These are phyloP conservation scores for Numenius phaeopus DNA, from an alignment of 2,797 vertebrate species.

Conservation along the genomic window DNA sequence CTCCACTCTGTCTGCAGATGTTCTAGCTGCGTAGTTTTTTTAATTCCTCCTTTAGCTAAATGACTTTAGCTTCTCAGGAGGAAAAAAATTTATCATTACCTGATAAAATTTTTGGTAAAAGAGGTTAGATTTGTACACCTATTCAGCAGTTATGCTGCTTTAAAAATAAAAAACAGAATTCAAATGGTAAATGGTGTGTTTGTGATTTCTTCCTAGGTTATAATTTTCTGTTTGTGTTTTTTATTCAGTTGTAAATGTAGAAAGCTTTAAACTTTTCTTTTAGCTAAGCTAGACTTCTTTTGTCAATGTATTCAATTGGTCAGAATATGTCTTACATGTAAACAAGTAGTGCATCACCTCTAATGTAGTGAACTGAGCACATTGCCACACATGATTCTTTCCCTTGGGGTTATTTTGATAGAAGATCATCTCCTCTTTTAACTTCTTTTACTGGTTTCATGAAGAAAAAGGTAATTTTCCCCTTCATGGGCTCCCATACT, in stretches of 20 bases:
- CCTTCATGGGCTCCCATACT: not conserved
- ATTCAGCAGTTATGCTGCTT: not conserved
- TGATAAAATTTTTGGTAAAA: not conserved
- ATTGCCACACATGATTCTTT: not conserved
- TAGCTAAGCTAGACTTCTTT: not conserved
- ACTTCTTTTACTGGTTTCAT: not conserved
- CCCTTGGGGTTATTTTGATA: not conserved
- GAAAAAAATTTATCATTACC: not conserved
- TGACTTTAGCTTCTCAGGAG: not conserved
- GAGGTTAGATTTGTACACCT: not conserved
- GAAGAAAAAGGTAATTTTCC: not conserved
- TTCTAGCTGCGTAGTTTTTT: not conserved
- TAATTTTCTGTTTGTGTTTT: not conserved
- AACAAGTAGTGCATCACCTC: not conserved
- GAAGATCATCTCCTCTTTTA: not conserved
- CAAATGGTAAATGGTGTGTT: not conserved
- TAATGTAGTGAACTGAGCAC: not conserved
- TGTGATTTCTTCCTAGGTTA: not conserved
- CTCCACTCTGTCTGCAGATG: not conserved
- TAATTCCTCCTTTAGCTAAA: not conserved
- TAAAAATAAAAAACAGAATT: not conserved
- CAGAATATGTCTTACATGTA: not conserved
- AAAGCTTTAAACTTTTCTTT: not conserved
- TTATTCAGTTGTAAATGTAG: not conserved
- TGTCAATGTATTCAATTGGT: not conserved